Evolutionary conservation across 2,888 invertebrate species (phyloP), one percentile per base, ranked within the genome.

Genomic region (Drosophila koepferae): DNA sequence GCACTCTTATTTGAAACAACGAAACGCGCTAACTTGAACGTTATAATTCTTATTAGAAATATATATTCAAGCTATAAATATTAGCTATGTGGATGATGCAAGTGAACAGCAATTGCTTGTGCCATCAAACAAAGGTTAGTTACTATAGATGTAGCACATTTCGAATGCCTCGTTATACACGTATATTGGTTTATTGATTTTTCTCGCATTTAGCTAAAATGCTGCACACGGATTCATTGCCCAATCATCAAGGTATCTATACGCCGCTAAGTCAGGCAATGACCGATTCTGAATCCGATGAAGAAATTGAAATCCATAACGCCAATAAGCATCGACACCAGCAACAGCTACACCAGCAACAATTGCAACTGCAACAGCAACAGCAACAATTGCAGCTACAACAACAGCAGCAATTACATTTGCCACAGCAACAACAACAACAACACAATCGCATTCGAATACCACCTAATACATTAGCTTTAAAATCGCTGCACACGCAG

Each of bases 201-300:
- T 90, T 86, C 74, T 60, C 44, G 38, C n/a, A 18, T 31, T 44
- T 48, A 92, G 91, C 84, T 91, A 92, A 89, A 91, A 93, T 93
- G 93, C 92, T 92, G 72, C 91, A 92, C 88, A 91, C 91, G 86
- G 92, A 93, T 82, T 90, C 91, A 74, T 60, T 89, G 74, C 92
- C 93, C 69, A 72, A 67, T 64, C 91, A 91, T 65, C 94, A 94
- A 92, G 94, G 94, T 81, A 95, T 95, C 86, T 97, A 97, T 92
- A 95, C 96, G 86, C 97, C 96, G 65, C 92, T 97, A 88, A 96
- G 96, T 74, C 97, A 97, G 93, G 95, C 95, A 78, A 94, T 97
- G 82, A 95, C 96, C 64, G 97, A 97, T 92, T 96, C 96, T 0
- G 96, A 96, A 86, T 96, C 96, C 0, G 96, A 96, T 87, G 96